These are phyloP conservation scores for Cactoblastis cactorum DNA, from an alignment of 2,888 invertebrate genomes.

Conservation along the genomic window DNA sequence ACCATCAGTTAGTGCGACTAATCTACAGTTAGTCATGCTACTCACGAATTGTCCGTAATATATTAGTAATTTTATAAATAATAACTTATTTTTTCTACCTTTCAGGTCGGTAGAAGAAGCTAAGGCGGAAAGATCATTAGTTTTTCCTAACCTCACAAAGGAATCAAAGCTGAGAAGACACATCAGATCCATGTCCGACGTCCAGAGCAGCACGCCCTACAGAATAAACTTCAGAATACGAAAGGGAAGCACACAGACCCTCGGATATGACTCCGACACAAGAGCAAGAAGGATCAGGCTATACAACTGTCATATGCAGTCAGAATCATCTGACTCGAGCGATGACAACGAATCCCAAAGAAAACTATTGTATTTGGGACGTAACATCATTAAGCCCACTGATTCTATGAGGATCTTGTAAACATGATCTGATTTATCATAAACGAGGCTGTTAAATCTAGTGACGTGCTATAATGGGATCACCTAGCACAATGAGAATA, in stretches of 20 bases:
- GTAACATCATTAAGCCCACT: slow-evolving; percentile 63
- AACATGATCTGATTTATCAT: slow-evolving; percentile 34
- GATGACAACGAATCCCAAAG: slow-evolving; percentile 51
- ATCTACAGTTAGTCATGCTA: no score
- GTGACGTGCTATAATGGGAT: slow-evolving; percentile 30
- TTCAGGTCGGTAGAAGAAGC: slow-evolving; percentile 62
- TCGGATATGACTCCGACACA: slow-evolving; percentile 68
- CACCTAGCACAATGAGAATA: slow-evolving; percentile 9
- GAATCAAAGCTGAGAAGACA: slow-evolving; percentile 63
- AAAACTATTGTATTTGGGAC: slow-evolving; percentile 53
- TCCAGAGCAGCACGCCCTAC: slow-evolving; percentile 69
- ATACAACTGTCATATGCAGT: slow-evolving; percentile 43
- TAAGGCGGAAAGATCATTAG: slow-evolving; percentile 39
- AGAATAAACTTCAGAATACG: slow-evolving; percentile 55
- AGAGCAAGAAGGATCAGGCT: slow-evolving; percentile 51
- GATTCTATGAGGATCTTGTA: slow-evolving; percentile 72
- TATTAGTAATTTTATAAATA: background rate
- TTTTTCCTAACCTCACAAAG: slow-evolving; percentile 59
- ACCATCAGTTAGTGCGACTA: no score
- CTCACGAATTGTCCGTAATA: no score
- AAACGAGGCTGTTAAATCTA: slow-evolving; percentile 53
- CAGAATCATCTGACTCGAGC: slow-evolving; percentile 67
- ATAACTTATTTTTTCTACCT: slow-evolving; percentile 27
- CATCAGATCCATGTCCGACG: slow-evolving; percentile 73
- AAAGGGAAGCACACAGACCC: slow-evolving; percentile 51